Conservation (phyloP, 1,140 invertebrate species). For the Drosophila prosaltans region DNA sequence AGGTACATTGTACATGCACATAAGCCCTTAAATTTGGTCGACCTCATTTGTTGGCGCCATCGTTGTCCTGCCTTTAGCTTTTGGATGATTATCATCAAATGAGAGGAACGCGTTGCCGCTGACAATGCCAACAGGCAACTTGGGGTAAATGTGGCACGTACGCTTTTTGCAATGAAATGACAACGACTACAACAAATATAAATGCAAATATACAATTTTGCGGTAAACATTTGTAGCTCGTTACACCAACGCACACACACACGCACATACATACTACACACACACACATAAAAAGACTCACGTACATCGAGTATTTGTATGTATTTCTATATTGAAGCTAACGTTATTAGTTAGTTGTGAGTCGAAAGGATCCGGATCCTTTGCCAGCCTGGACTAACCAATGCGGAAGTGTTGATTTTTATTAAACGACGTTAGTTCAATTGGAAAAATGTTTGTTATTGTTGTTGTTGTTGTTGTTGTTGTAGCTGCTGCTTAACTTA, state of each 20-base stretch:
- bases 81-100: conserved; percentile 15
- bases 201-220: conserved; percentile 75
- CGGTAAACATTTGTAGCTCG: conserved; percentile 74
- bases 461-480: conserved; percentile 9
- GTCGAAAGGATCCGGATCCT: conserved; percentile 17
- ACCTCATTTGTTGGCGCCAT: background rate
- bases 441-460: conserved; percentile 65
- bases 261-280: conserved; percentile 7
- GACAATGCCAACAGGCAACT: conserved; percentile 18
- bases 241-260: conserved; percentile 43
- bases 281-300: conserved; percentile 10
- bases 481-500: conserved; percentile 46
- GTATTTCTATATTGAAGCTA: conserved; percentile 22
- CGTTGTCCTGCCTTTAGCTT: conserved; percentile 1
- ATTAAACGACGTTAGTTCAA: conserved; percentile 63
- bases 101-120: background rate
- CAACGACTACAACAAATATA: conserved; percentile 65
- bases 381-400: conserved; percentile 23
- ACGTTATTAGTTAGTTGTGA: conserved; percentile 44
- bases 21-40: conserved; percentile 1
- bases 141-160: conserved; percentile 64
- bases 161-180: conserved; percentile 58
- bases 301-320: conserved; percentile 27
- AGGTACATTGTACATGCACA: background rate
- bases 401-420: conserved; percentile 66